Percentiles rank a stretch among this genome's conserved stretches.
These are phyloP conservation scores for Deroplatys truncata DNA, from an alignment of 2,888 invertebrate genomes.

Conservation along the genomic window DNA sequence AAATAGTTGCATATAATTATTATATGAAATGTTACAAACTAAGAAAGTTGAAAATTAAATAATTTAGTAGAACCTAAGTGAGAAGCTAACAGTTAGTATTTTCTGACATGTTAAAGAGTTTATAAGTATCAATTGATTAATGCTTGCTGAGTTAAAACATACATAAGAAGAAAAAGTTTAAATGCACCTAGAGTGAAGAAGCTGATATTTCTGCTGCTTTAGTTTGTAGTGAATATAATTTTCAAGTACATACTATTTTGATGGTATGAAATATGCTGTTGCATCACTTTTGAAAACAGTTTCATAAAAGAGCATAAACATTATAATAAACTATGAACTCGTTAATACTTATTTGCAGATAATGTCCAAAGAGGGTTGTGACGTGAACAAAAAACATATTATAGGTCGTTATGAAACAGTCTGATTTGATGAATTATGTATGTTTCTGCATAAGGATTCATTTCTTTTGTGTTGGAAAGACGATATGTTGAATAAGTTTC, in stretches of 20 bases:
- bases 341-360: background rate
- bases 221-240: background rate
- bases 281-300: background rate
- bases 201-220: background rate
- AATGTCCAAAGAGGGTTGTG: background rate
- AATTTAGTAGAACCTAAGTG: background rate
- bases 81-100: background rate
- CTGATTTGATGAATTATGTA: background rate
- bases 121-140: background rate
- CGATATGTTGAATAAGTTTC: background rate
- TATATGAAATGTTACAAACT: background rate
- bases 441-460: background rate
- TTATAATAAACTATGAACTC: background rate
- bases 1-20: background rate
- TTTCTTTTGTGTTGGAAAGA: background rate
- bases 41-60: background rate
- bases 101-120: conserved; percentile 1
- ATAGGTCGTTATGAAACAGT: background rate
- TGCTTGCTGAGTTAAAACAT: background rate
- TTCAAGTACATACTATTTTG: background rate
- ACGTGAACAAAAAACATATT: background rate
- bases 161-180: background rate
- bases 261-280: background rate
- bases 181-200: background rate
- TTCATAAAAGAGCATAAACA: background rate